Evolutionary conservation across 1,140 invertebrate genomes (phyloP).

Genomic region (Drosophila baimaii): DNA sequence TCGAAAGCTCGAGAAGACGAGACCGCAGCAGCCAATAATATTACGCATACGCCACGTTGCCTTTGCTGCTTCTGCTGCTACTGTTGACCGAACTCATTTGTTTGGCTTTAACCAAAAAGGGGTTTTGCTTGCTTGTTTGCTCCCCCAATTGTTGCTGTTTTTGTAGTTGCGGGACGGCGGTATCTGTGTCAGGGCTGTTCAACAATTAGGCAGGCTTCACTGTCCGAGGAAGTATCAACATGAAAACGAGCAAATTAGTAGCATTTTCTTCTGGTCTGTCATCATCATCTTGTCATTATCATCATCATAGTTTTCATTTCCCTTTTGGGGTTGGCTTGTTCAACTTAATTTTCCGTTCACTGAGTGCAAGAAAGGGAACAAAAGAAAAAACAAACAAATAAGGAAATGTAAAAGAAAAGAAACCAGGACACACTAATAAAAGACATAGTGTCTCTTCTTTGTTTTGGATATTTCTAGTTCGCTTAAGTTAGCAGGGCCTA

Average conservation of each 20-base stretch:
- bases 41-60: conserved; percentile 76
- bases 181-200: conserved; percentile 77
- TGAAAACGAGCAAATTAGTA: conserved; percentile 73
- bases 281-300: conserved; percentile 54
- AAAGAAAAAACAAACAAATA: conserved; percentile 17
- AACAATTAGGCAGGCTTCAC: conserved; percentile 66
- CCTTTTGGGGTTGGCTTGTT: conserved; percentile 60
- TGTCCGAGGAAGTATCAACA: conserved; percentile 47
- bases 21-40: conserved; percentile 65
- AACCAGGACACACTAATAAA: conserved; percentile 69
- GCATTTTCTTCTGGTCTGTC: conserved; percentile 67
- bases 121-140: conserved; percentile 48
- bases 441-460: conserved; percentile 22
- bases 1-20: conserved; percentile 45
- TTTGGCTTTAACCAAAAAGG: conserved; percentile 46
- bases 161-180: conserved; percentile 20
- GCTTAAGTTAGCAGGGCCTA: neutral
- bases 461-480: conserved; percentile 1
- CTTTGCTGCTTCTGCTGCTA: neutral
- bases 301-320: conserved; percentile 71
- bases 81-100: conserved; percentile 64
- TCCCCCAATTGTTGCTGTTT: conserved; percentile 21
- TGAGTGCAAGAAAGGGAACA: conserved; percentile 23
- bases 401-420: conserved; percentile 25
- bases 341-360: conserved; percentile 75